Percentiles rank a stretch among this genome's conserved stretches.
Conservation (phyloP, 1,140 invertebrate genomes). For the Drosophila arizonae region DNA sequence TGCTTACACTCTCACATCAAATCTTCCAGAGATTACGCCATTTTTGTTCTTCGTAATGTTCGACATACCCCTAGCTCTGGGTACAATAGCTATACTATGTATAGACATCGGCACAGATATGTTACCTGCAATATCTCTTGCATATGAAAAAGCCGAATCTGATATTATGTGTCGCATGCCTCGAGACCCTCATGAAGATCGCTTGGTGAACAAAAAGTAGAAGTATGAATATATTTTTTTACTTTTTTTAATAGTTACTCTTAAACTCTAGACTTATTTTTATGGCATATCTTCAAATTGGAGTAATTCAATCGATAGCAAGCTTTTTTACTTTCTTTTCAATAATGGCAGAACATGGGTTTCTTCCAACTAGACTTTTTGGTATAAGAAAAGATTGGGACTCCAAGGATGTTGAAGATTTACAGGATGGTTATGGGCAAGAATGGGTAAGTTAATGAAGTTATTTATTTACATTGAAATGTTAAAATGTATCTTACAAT, state of each 20-base stretch:
- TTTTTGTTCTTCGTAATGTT: slow-evolving; percentile 98
- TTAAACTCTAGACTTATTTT: slow-evolving; percentile 94
- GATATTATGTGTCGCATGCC: slow-evolving; percentile 99
- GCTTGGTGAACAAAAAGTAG: slow-evolving; percentile 97
- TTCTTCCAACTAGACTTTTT: slow-evolving; percentile 90
- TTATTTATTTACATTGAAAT: too few relatives aligned
- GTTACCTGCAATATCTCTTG: slow-evolving; percentile 99
- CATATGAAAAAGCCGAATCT: slow-evolving; percentile 99
- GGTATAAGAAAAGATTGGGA: slow-evolving; percentile 97
- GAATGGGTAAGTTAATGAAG: slow-evolving; percentile 91
- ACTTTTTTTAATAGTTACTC: neutral
- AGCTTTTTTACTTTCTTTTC: slow-evolving; percentile 99
- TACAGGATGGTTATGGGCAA: slow-evolving; percentile 97
- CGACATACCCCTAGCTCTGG: slow-evolving; percentile 97
- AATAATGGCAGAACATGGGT: slow-evolving; percentile 99
- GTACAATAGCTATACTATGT: slow-evolving; percentile 98
- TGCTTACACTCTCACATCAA: slow-evolving; percentile 98
- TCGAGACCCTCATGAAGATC: slow-evolving; percentile 96
- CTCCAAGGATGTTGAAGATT: slow-evolving; percentile 96
- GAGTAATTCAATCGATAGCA: slow-evolving; percentile 99
- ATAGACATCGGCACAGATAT: slow-evolving; percentile 99
- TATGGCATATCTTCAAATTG: slow-evolving; percentile 98
- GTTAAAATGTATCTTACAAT: too few relatives aligned
- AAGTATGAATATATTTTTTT: neutral
- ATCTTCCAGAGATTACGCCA: slow-evolving; percentile 99